phyloP scores from a whole-genome alignment of 2,113 vertebrate genomes.

The Bos indicus region DNA sequence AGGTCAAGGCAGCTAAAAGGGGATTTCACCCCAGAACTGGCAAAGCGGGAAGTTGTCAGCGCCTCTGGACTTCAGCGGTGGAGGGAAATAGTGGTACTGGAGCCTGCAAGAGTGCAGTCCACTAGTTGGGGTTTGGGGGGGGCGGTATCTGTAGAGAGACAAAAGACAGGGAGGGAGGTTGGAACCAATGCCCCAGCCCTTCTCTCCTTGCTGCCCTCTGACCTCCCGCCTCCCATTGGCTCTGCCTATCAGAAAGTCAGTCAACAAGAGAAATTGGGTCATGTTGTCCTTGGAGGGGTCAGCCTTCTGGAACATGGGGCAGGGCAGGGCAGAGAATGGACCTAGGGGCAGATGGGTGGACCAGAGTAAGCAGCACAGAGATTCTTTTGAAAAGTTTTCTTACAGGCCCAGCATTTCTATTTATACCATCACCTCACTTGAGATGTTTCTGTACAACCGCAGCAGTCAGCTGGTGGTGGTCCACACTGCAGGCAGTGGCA shows the following conservation, averaged over 20 bases:
- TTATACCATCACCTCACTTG: not conserved
- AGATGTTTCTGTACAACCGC: not conserved
- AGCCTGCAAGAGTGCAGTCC: not conserved
- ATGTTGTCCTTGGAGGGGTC: not conserved
- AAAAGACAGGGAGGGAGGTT: not conserved
- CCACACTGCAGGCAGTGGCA: not conserved
- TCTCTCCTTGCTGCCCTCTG: not conserved
- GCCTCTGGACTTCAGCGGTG: not conserved
- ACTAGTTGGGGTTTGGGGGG: accelerated
- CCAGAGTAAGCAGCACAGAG: not conserved
- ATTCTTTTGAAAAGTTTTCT: not conserved
- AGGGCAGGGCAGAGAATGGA: not conserved
- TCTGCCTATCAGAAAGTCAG: not conserved
- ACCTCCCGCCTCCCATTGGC: not conserved
- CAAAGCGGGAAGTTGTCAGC: not conserved
- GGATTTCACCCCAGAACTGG: not conserved
- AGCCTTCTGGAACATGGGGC: not conserved
- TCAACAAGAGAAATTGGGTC: not conserved
- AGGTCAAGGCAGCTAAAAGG: not conserved
- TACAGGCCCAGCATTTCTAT: not conserved
- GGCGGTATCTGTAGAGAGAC: not conserved
- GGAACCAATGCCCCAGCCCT: not conserved
- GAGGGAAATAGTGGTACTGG: not conserved
- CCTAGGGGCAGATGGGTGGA: not conserved
- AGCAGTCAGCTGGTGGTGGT: not conserved